A percentile compares a stretch with the other conserved stretches of the same genome.
Conservation (phyloP, 2,888 invertebrate species). For the Nasonovia ribisnigri region DNA sequence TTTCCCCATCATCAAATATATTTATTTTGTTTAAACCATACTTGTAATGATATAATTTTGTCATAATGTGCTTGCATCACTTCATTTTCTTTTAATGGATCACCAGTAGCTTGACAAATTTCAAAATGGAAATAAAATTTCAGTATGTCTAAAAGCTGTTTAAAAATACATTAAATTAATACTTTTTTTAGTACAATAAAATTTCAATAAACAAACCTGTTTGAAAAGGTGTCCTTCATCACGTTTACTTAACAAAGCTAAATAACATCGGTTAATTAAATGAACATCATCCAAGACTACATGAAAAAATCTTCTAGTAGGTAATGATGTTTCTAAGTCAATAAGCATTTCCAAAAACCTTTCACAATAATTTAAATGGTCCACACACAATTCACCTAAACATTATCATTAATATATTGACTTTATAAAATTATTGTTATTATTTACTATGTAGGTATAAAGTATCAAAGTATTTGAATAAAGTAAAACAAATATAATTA, state of each 20-base stretch:
- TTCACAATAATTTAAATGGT: conserved; percentile 87
- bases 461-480: not conserved
- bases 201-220: conserved; percentile 78
- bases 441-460: not conserved
- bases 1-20: not conserved
- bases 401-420: conserved; percentile 27
- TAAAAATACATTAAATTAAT: conserved; percentile 68
- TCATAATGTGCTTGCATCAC: conserved; percentile 95
- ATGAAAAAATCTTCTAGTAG: conserved; percentile 96
- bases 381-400: conserved; percentile 70
- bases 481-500: too few species aligned
- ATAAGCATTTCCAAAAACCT: conserved; percentile 95
- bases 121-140: conserved; percentile 98
- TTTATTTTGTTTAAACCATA: conserved; percentile 69
- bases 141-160: conserved; percentile 90
- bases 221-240: conserved; percentile 91
- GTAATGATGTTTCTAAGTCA: conserved; percentile 94
- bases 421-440: too few species aligned
- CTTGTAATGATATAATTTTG: conserved; percentile 90
- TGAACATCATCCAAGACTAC: conserved; percentile 95
- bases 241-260: conserved; percentile 81
- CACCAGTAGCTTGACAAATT: conserved; percentile 96
- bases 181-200: not conserved
- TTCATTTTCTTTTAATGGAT: conserved; percentile 92
- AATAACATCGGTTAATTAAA: conserved; percentile 88